Evolutionary conservation across 2,888 invertebrate species (phyloP), one percentile per base, ranked within the genome.

Genomic region (Xestia rhomboidea): DNA sequence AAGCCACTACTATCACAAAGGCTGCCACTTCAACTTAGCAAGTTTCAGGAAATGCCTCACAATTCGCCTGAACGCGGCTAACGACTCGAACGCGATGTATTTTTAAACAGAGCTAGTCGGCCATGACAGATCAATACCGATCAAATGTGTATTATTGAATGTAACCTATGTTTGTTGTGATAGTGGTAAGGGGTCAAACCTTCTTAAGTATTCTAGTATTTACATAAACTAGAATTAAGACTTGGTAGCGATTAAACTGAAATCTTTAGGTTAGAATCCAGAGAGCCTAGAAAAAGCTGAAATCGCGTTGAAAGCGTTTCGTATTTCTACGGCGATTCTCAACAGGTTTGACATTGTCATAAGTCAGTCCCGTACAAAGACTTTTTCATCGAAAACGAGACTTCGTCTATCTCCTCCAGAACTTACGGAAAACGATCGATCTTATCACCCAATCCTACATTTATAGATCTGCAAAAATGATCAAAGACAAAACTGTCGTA

Each of bases 81-180:
- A 38, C 49, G 38, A 71, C 18, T 66, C 73, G 74, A 84, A 73
- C 57, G 41, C 66, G 41, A 84, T 85, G 84, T 77, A 81, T 87
- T 81, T 81, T 85, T 87, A 77, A 85, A 69, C 57, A 60, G 68
- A 44, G 1, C 49, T 18, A 68, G 64, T 60, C 60, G 73, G 71
- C 84, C 77, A 69, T 81, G 68, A 72, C 69, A 81, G 64, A 76
- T 85, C 85, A 75, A 87, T 85, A 73, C 54, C 68, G 68, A 87
- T 87, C 74, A 76, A 75, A 77, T 49, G 60, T 15, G 49, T 66
- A 62, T 73, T 68, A 49, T 64, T 84, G 10, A 78, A 71, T 76
- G 18, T 57, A 44, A 60, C 46, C 44, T 63, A 11, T 68, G 66
- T 38, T 73, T 54, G 24, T 34, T 46, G 51, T 62, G 27, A 30